Conservation (phyloP, 2,113 vertebrate species). For the Eptesicus fuscus region DNA sequence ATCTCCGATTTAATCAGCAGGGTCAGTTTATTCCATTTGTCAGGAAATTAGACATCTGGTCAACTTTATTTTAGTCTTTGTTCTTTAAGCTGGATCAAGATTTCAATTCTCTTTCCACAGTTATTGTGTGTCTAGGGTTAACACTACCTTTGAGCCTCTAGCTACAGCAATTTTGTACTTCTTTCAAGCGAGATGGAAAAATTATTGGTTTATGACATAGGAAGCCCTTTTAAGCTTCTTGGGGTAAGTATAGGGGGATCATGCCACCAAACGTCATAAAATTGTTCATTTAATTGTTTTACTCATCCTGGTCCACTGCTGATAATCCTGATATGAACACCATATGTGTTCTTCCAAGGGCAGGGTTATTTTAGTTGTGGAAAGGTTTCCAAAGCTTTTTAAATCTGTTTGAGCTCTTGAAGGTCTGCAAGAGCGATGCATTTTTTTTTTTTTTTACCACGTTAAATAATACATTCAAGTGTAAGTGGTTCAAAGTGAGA, state of each 20-base stretch:
- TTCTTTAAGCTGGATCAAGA: constrained; percentile 17
- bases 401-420: constrained; percentile 52
- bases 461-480: constrained; percentile 75
- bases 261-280: not conserved
- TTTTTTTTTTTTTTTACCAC: constrained; percentile 59
- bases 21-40: not conserved
- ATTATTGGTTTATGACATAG: constrained; percentile 47
- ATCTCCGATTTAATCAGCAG: not conserved
- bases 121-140: constrained; percentile 3
- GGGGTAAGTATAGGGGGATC: not conserved
- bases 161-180: constrained; percentile 35
- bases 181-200: not conserved
- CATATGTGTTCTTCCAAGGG: not conserved
- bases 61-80: constrained; percentile 1
- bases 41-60: not conserved
- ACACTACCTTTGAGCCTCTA: not conserved
- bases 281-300: constrained; percentile 56
- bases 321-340: constrained; percentile 19
- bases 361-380: constrained; percentile 46
- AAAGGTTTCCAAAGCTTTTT: constrained; percentile 62
- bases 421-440: constrained; percentile 39
- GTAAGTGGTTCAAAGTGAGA: constrained; percentile 62
- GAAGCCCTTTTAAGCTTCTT: constrained; percentile 39
- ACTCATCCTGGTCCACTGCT: not conserved
- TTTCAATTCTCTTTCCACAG: constrained; percentile 31